These are phyloP conservation scores for Silvanus unidentatus DNA, from an alignment of 2,888 invertebrate species.

Conservation along the genomic window DNA sequence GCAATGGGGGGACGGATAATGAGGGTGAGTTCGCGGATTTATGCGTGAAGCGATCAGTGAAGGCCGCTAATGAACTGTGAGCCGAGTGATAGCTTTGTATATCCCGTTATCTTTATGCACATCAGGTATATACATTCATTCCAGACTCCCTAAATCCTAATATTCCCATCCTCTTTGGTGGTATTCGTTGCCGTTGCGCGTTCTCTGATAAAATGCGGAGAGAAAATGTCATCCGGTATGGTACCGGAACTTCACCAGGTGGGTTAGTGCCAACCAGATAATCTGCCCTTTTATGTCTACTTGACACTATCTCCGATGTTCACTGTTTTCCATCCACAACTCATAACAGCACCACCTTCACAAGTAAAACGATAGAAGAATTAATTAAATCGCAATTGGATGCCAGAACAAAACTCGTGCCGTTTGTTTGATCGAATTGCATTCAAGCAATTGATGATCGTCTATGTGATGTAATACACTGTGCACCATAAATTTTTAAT, in stretches of 20 bases:
- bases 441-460: slow-evolving; percentile 10
- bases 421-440: slow-evolving; percentile 18
- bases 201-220: slow-evolving; percentile 14
- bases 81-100: slow-evolving; percentile 36
- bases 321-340: slow-evolving; percentile 1
- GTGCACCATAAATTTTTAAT: slow-evolving; percentile 31
- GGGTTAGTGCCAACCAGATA: slow-evolving; percentile 18
- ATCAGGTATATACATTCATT: slow-evolving; percentile 17
- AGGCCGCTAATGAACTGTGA: slow-evolving; percentile 42
- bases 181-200: slow-evolving; percentile 13
- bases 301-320: too few species aligned
- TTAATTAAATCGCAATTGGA: too few species aligned
- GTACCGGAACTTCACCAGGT: slow-evolving; percentile 23
- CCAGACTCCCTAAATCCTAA: slow-evolving; percentile 8
- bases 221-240: slow-evolving; percentile 11
- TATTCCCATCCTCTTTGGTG: slow-evolving; percentile 26
- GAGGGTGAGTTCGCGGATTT: slow-evolving; percentile 28
- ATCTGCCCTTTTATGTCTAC: slow-evolving; percentile 21
- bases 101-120: slow-evolving; percentile 24
- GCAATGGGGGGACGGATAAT: slow-evolving; percentile 16
- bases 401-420: too few species aligned
- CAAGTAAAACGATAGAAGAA: too few species aligned
- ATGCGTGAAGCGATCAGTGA: slow-evolving; percentile 34
- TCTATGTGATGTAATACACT: slow-evolving; percentile 14
- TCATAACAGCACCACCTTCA: too few species aligned